A percentile compares a stretch with the other conserved stretches of the same genome.
Conservation (phyloP, 2,113 vertebrate genomes). For the Pteropus alecto region DNA sequence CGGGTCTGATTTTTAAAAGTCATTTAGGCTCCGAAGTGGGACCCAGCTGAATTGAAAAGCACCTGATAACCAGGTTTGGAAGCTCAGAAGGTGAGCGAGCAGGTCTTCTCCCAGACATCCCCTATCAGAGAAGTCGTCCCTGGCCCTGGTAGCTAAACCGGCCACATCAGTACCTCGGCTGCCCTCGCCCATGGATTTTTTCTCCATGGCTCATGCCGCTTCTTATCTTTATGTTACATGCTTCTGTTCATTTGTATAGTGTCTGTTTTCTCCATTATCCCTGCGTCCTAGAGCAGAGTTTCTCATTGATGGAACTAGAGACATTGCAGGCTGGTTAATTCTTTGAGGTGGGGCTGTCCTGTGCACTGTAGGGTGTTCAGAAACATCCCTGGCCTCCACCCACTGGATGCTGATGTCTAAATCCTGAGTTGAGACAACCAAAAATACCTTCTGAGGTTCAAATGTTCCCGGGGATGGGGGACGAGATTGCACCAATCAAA, state of each 20-base stretch:
- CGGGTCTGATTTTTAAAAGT: not conserved
- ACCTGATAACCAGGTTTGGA: not conserved
- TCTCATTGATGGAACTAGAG: not conserved
- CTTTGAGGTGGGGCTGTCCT: not conserved
- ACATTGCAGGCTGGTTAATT: not conserved
- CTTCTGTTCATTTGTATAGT: not conserved
- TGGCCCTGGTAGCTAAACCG: not conserved
- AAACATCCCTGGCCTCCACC: not conserved
- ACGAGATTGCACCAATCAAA: not conserved
- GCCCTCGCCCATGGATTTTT: not conserved
- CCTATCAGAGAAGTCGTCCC: rapidly evolving
- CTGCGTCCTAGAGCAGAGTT: not conserved
- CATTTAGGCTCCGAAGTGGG: not conserved
- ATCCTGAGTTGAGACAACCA: not conserved
- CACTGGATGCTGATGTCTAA: not conserved
- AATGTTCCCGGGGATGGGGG: too few relatives aligned
- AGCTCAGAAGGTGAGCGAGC: not conserved
- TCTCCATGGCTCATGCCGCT: too few relatives aligned
- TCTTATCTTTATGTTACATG: not conserved
- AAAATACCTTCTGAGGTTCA: not conserved
- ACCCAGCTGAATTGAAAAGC: not conserved
- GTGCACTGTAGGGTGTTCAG: not conserved
- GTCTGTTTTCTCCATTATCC: not conserved
- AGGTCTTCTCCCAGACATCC: not conserved
- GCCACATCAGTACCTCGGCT: not conserved